Conservation (phyloP, 2,797 vertebrate species). For the Myripristis murdjan region DNA sequence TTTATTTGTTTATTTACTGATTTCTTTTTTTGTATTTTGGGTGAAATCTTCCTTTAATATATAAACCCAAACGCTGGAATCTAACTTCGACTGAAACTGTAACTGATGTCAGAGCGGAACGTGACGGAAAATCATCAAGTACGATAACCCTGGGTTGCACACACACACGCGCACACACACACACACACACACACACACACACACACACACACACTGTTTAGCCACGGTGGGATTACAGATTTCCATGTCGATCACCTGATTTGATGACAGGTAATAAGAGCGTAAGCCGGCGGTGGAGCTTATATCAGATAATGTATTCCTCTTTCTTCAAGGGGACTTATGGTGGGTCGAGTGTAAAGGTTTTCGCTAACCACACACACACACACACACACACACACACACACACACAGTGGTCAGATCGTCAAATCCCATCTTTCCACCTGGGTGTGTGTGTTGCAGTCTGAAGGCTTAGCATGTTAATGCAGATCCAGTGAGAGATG, state of each 20-base stretch:
- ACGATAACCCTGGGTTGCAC: too few species aligned
- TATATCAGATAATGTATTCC: constrained; percentile 12
- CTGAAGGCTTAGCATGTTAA: too few species aligned
- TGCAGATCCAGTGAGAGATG: too few species aligned
- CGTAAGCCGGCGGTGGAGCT: constrained; percentile 13
- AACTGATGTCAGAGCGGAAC: too few species aligned
- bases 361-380: constrained; percentile 3
- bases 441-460: too few species aligned
- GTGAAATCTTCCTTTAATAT: too few species aligned
- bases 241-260: constrained; percentile 43
- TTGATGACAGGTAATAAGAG: constrained; percentile 36
- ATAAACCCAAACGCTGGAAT: too few species aligned
- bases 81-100: too few species aligned
- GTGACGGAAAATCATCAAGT: too few species aligned
- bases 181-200: constrained; percentile 12
- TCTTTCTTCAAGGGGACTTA: neutral
- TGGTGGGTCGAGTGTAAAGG: neutral
- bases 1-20: too few species aligned
- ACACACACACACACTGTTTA: neutral
- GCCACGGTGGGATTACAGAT: constrained; percentile 37
- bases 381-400: constrained; percentile 3
- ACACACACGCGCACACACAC: neutral
- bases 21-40: too few species aligned
- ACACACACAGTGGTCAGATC: neutral
- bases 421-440: neutral